Percentiles rank a stretch among this genome's conserved stretches.
Evolutionary conservation across 2,888 invertebrate species (phyloP).

Genomic region (Drosophila mimetica): DNA sequence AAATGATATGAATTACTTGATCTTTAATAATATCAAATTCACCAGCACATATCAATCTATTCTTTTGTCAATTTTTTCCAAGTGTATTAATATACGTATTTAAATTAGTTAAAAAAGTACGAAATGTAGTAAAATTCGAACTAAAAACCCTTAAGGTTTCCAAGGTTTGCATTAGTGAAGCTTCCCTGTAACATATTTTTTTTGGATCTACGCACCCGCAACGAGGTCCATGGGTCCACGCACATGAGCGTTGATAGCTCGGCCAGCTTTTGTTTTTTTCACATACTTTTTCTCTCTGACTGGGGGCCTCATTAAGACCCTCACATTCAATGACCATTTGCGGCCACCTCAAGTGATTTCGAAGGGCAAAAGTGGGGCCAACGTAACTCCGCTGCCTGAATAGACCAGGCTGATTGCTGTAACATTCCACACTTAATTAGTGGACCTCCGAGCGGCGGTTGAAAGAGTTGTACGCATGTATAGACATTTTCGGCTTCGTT

Average conservation of each 20-base stretch:
- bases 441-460: constrained; percentile 33
- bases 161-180: background rate
- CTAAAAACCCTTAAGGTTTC: background rate
- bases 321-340: constrained; percentile 53
- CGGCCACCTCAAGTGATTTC: constrained; percentile 28
- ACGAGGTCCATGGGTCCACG: constrained; percentile 53
- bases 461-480: constrained; percentile 32
- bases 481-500: constrained; percentile 30
- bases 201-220: constrained; percentile 48
- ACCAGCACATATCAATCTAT: too few relatives aligned
- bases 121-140: too few relatives aligned
- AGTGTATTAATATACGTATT: too few relatives aligned
- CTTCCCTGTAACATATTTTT: constrained; percentile 9
- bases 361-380: background rate
- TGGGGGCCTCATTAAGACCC: constrained; percentile 46
- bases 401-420: constrained; percentile 59
- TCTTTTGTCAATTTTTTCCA: too few relatives aligned
- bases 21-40: too few relatives aligned
- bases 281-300: constrained; percentile 13
- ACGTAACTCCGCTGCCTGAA: constrained; percentile 18
- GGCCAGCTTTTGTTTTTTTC: constrained; percentile 16
- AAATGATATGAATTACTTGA: too few relatives aligned
- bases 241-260: constrained; percentile 64
- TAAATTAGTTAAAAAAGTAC: too few relatives aligned
- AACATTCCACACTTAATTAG: constrained; percentile 75